Evolutionary conservation across 1,140 invertebrate species (phyloP), one percentile per base, ranked within the genome.

Genomic region (Odontomachus brunneus): DNA sequence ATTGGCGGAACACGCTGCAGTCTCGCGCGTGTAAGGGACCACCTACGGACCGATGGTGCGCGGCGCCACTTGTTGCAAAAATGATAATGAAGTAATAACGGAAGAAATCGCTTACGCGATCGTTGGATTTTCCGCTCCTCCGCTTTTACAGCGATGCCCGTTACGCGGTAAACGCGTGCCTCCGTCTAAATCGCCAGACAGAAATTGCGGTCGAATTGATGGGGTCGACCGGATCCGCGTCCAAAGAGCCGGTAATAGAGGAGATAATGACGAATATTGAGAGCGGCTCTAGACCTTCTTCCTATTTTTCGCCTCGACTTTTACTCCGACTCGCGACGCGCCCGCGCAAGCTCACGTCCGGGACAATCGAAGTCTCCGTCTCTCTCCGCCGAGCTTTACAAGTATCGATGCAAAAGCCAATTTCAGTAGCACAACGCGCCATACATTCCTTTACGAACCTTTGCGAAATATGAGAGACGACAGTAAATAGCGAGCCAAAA

Each of bases 1-100:
- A 81, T 81, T 62, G 66, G 22, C 17, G 38, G 59, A 72, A 55
- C 60, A 67, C 74, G 67, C 74, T 29, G 73, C 33, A 67, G 62
- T 55, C 24, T 15, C 74, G 67, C 51, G 75, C 65, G 33, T 69
- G 48, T 78, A 67, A 53, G 63, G 33, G 0, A 14, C 29, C 60
- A 24, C 19, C 48, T 48, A 59, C 63, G 14, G 73, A 48, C 65
- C 49, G 24, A 19, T 53, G 63, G 33, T 62, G 57, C 57, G 9
- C 48, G 78, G 48, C 67, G 66, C 84, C 84, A 84, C 84, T 85
- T 85, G 84, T 85, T 85, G 84, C 84, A 83, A 85, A 83, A 85
- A 85, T 85, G 72, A 85, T 85, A 83, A 85, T 75, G 81, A 65
- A 83, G 72, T 83, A 76, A 76, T 76, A 66, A 76, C 73, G 59